These are phyloP conservation scores for Redunca redunca DNA, from an alignment of 2,113 vertebrate genomes.

Conservation along the genomic window DNA sequence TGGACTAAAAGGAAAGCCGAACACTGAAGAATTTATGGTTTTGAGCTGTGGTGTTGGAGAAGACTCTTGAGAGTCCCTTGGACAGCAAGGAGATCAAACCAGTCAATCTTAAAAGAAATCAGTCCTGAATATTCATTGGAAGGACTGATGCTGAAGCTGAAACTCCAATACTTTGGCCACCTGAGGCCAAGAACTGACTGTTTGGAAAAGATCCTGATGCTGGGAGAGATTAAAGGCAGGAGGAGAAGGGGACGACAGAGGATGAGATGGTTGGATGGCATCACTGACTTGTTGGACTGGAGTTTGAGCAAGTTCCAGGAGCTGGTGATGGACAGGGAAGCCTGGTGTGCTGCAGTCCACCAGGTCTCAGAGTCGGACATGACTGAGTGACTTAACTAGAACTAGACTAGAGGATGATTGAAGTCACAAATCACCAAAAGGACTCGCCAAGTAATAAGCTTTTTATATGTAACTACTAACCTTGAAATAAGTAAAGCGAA, in stretches of 20 bases:
- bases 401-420: neutral
- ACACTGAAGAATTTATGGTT: neutral
- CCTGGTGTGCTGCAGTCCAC: neutral
- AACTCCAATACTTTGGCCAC: neutral
- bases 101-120: neutral
- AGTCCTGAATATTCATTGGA: neutral
- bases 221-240: neutral
- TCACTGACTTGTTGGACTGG: neutral
- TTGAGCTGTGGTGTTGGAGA: neutral
- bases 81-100: neutral
- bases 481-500: neutral
- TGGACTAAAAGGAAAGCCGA: neutral
- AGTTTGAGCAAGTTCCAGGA: neutral
- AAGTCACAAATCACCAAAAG: neutral
- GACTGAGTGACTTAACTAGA: neutral
- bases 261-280: neutral
- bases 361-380: neutral
- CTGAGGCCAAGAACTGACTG: neutral
- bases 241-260: neutral
- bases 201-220: neutral
- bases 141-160: neutral
- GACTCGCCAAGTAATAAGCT: neutral
- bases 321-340: neutral
- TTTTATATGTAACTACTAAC: neutral
- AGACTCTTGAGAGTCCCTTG: neutral